A percentile compares a stretch with the other conserved stretches of the same genome.
phyloP scores from a whole-genome alignment of 1,140 invertebrate species.

The Philopotamus ludificatus region DNA sequence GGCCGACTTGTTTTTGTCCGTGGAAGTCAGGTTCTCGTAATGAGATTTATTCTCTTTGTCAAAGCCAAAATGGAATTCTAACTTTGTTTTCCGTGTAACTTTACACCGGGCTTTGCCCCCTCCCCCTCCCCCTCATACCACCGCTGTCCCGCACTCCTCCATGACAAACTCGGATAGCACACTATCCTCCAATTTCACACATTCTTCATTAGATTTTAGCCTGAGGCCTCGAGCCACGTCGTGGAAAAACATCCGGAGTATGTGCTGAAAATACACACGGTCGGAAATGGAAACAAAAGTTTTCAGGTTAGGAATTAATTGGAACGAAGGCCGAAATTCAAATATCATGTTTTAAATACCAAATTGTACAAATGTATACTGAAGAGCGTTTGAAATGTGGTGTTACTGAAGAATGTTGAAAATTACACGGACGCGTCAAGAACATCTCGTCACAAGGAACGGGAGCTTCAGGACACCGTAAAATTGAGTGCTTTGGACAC shows the following conservation, averaged over 20 bases:
- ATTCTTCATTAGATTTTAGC: conserved; percentile 24
- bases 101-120: conserved; percentile 4
- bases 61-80: conserved; percentile 26
- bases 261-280: background rate
- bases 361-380: too few species aligned
- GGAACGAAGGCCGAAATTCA: background rate
- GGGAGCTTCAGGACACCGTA: too few species aligned
- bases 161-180: background rate
- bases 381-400: too few species aligned
- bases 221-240: background rate
- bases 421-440: too few species aligned
- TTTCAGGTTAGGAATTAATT: background rate
- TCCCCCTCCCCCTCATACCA: too few species aligned
- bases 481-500: too few species aligned
- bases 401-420: too few species aligned
- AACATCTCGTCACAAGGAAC: too few species aligned
- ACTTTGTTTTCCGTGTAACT: conserved; percentile 24
- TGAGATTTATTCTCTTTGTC: conserved; percentile 25
- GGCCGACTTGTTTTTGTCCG: too few species aligned
- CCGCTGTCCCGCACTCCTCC: too few species aligned
- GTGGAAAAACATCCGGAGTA: background rate
- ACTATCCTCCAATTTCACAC: conserved; percentile 13
- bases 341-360: background rate
- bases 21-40: conserved; percentile 5
- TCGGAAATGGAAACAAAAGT: background rate